These are phyloP conservation scores for Philotrypesis tridentata DNA, from an alignment of 1,140 invertebrate species.

Conservation along the genomic window DNA sequence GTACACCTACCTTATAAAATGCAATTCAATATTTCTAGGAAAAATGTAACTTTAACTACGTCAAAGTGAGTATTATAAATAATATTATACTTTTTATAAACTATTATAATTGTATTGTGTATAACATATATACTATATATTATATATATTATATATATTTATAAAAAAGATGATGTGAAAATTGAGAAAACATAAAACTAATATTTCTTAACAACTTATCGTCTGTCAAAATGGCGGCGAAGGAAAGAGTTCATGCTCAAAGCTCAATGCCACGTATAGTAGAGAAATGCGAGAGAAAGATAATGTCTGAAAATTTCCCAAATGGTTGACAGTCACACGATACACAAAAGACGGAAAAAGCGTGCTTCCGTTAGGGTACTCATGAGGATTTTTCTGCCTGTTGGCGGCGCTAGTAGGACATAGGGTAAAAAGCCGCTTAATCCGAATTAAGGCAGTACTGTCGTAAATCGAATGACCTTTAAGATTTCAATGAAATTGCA, in stretches of 20 bases:
- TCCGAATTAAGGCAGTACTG: no score
- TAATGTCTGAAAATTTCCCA: not conserved
- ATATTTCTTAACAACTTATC: constrained; percentile 80
- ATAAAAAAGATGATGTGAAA: constrained; percentile 77
- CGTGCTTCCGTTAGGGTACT: no score
- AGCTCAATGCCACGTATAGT: constrained; percentile 85
- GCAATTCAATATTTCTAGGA: not conserved
- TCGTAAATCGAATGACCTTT: no score
- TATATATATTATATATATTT: constrained; percentile 67
- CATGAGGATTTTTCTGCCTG: no score
- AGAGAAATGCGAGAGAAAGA: constrained; percentile 46
- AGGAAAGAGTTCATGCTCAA: constrained; percentile 81
- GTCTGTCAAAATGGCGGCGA: constrained; percentile 87
- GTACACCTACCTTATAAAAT: not conserved
- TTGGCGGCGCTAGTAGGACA: no score
- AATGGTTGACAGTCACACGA: not conserved
- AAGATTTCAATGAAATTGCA: no score
- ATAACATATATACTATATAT: not conserved
- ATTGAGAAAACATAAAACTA: constrained; percentile 82
- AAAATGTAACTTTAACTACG: not conserved
- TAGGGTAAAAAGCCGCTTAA: no score
- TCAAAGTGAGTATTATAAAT: not conserved
- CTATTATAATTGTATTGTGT: not conserved
- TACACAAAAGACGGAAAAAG: not conserved
- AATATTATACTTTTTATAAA: not conserved